A percentile compares a stretch with the other conserved stretches of the same genome.
These are phyloP conservation scores for Daptonema setosum DNA, from an alignment of 2,888 invertebrate genomes.

Conservation along the genomic window DNA sequence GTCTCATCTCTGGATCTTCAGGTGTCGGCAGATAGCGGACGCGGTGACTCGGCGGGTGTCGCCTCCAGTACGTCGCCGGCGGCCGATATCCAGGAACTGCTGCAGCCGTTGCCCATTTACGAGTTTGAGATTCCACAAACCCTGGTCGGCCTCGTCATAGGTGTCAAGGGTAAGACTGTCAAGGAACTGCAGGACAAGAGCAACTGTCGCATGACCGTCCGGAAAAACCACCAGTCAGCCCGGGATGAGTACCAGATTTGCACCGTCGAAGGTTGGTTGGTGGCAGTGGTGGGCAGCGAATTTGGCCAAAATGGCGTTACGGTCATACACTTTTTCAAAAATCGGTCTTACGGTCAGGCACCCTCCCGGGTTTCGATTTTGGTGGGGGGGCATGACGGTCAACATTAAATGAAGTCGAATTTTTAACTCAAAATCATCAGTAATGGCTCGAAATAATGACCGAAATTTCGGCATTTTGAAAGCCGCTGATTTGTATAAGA, in stretches of 20 bases:
- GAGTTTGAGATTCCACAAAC: constrained; percentile 27
- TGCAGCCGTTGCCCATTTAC: constrained; percentile 17
- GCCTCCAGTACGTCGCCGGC: constrained; percentile 1
- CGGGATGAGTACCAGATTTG: constrained; percentile 18
- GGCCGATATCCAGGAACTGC: not conserved
- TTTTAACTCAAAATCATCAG: too few species aligned
- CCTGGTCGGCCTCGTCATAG: constrained; percentile 26
- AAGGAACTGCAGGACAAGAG: constrained; percentile 6
- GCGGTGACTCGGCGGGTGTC: constrained; percentile 4
- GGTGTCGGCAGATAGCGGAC: constrained; percentile 8
- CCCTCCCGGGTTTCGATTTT: too few species aligned
- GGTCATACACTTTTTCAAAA: too few species aligned
- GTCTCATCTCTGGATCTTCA: too few species aligned
- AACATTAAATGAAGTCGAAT: too few species aligned
- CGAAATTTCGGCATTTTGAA: too few species aligned
- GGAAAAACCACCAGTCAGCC: not conserved
- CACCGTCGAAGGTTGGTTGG: constrained; percentile 16
- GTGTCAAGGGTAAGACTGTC: constrained; percentile 25
- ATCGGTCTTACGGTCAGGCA: too few species aligned
- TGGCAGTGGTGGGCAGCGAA: too few species aligned
- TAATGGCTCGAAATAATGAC: too few species aligned
- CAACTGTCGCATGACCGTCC: constrained; percentile 5
- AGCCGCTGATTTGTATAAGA: too few species aligned
- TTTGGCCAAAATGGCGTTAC: too few species aligned
- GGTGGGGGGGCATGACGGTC: too few species aligned